Conservation (phyloP, 2,113 vertebrate species). For the Phyllostomus hastatus region DNA sequence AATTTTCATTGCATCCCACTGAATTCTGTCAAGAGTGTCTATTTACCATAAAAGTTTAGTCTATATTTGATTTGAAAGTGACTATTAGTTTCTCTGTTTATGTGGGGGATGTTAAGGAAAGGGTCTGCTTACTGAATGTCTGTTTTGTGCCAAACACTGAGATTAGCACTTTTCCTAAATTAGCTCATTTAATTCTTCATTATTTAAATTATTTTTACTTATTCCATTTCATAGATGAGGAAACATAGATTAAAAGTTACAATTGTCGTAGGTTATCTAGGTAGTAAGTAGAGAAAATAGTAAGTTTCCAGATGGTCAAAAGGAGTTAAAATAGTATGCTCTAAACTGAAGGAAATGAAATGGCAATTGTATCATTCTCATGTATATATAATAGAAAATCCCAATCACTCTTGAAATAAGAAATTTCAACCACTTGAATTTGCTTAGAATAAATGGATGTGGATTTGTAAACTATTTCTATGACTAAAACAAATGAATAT, state of each 20-base stretch:
- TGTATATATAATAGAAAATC: neutral
- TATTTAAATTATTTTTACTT: neutral
- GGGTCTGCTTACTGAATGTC: neutral
- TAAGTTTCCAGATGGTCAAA: neutral
- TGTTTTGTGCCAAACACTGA: neutral
- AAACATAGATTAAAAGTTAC: neutral
- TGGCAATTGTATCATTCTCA: neutral
- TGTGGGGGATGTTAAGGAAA: neutral
- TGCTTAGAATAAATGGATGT: neutral
- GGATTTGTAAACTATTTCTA: neutral
- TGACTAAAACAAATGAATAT: neutral
- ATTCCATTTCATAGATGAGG: neutral
- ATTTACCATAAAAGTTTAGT: neutral
- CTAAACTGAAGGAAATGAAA: slow-evolving; percentile 21
- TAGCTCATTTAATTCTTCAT: neutral
- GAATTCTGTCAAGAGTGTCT: neutral
- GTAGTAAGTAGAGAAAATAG: neutral
- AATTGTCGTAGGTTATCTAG: neutral
- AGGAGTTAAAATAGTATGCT: neutral
- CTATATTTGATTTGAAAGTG: neutral
- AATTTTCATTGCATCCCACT: neutral
- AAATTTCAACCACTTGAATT: neutral
- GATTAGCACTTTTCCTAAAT: neutral
- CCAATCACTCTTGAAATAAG: neutral
- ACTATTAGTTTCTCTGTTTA: neutral